A percentile compares a stretch with the other conserved stretches of the same genome.
These are phyloP conservation scores for Aphelocoma coerulescens DNA, from an alignment of 2,113 vertebrate genomes.

Conservation along the genomic window DNA sequence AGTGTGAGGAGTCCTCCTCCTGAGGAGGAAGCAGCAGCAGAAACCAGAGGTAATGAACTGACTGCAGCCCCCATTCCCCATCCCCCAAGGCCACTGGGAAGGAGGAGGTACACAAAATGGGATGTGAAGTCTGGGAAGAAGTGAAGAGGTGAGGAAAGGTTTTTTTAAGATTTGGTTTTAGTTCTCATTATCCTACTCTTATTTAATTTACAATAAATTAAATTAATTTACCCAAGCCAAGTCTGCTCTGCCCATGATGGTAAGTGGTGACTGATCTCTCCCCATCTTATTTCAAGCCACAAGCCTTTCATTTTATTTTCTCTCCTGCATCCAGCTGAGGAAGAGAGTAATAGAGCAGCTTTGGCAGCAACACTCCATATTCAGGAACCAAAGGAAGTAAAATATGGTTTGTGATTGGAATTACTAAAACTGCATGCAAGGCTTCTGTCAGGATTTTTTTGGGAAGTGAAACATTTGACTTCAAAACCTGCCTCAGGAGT, in stretches of 20 bases:
- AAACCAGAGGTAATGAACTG: background rate
- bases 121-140: background rate
- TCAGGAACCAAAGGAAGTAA: background rate
- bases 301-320: background rate
- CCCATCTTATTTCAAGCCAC: background rate
- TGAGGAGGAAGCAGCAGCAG: background rate
- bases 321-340: background rate
- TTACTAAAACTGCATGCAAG: background rate
- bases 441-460: background rate
- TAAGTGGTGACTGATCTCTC: background rate
- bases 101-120: background rate
- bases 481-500: background rate
- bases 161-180: background rate
- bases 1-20: too few relatives aligned
- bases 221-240: rapidly evolving
- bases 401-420: background rate
- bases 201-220: background rate
- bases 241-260: background rate
- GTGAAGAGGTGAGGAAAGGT: background rate
- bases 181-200: background rate
- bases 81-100: background rate
- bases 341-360: background rate
- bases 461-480: background rate
- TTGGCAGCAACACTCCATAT: background rate
- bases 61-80: background rate